Percentiles rank a stretch among this genome's conserved stretches.
Conservation (phyloP, 2,797 vertebrate species). For the Taenioides sp. region DNA sequence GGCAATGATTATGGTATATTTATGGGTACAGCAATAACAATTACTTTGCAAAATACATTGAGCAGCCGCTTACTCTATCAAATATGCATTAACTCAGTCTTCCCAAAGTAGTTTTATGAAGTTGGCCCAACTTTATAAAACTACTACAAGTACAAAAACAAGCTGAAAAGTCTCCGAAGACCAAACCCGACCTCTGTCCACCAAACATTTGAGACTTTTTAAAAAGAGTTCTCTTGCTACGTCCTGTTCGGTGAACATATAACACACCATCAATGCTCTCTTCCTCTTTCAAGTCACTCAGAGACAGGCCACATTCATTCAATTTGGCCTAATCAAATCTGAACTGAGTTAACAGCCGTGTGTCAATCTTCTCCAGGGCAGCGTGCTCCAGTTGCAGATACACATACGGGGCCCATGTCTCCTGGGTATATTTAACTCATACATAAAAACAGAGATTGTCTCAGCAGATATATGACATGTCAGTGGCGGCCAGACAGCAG, state of each 20-base stretch:
- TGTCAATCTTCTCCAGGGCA: conserved; percentile 77
- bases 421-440: conserved; percentile 77
- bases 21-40: not conserved
- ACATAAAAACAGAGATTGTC: conserved; percentile 83
- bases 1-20: not conserved
- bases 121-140: no score
- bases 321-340: conserved; percentile 79
- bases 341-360: conserved; percentile 76
- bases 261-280: conserved; percentile 55
- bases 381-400: conserved; percentile 77
- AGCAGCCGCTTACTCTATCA: not conserved
- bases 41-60: not conserved
- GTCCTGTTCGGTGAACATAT: conserved; percentile 40
- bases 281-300: conserved; percentile 37
- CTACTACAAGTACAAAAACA: conserved; percentile 55
- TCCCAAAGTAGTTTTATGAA: not conserved
- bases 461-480: conserved; percentile 79
- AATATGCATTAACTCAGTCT: not conserved
- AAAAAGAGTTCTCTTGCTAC: conserved; percentile 44
- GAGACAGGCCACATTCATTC: conserved; percentile 76
- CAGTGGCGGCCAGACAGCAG: conserved; percentile 72
- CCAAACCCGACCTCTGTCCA: conserved; percentile 41
- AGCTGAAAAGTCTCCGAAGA: conserved; percentile 10
- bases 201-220: conserved; percentile 40
- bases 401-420: conserved; percentile 71